Evolutionary conservation across 1,140 invertebrate species (phyloP), one percentile per base, ranked within the genome.

Genomic region (Geopemphigus sp.): DNA sequence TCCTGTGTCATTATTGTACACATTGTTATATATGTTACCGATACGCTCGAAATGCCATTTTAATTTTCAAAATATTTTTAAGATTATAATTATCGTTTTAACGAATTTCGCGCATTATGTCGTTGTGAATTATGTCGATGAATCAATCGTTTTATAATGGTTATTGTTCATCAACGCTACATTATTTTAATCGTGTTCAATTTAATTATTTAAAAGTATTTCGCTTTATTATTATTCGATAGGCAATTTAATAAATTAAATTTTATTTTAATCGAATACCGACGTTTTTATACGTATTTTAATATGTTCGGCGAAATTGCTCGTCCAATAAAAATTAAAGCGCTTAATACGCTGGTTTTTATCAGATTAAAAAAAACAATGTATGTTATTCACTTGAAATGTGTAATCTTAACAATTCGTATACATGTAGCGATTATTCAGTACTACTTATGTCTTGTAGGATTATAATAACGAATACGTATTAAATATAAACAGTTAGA

Each of bases 1-100:
- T 72, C 68, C 68, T 53, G 68, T 39, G 68, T 54, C 22, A 72
- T 72, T 54, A 72, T 72, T 19, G 19, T 72, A 54, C 47, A 29
- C 22, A 54, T 5, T 26, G 26, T 57, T 12, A 26, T 61, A 61
- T 12, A 47, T 54, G 47, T 54, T 19, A 54, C 15, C 26, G 50
- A 72, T 72, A 54, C 53, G 66, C 66, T 70, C 19, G 47, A 22
- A 53, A 70, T 54, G 56, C 24, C n/a, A 22, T 68, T 68, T 39
- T 39, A 39, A 39, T 39, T 39, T 39, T 68, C 15, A 47, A 59
- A 68, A 14, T 15, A 59, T 68, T 68, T 50, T 17, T 50, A 68
- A 47, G 66, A 50, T n/a, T 24, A n/a, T n/a, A 68, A 47, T 68
- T 39, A 14, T n/a, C 32, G 29, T 66, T 66, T 39, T 66, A 66